phyloP scores from a whole-genome alignment of 2,113 vertebrate genomes.

The Calyptommatus sinebrachiatus region DNA sequence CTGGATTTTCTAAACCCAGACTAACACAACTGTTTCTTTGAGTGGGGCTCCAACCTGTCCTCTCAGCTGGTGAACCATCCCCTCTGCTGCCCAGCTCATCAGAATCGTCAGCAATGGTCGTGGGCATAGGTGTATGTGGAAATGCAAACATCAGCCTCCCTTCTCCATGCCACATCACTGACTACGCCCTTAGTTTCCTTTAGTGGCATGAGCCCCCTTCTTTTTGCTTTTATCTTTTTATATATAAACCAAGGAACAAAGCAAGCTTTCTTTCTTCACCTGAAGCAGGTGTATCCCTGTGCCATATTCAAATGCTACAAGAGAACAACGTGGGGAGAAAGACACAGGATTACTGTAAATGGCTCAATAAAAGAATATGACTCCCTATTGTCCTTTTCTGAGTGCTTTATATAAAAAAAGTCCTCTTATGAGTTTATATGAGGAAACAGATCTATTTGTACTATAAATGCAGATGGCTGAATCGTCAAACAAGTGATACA shows the following conservation, averaged over 20 bases:
- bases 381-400: neutral
- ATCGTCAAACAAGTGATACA: slow-evolving; percentile 10
- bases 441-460: slow-evolving; percentile 11
- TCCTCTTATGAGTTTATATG: neutral
- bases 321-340: neutral
- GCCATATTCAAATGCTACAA: neutral
- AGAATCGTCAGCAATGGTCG: no score
- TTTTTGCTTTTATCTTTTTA: neutral
- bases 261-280: neutral
- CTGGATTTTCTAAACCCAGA: no score
- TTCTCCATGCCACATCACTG: neutral
- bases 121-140: no score
- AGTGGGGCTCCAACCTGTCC: no score
- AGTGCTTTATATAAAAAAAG: neutral
- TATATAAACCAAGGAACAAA: neutral
- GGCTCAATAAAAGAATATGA: neutral
- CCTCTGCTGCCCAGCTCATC: no score
- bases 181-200: no score
- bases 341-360: neutral
- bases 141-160: no score
- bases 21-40: no score
- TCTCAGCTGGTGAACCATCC: no score
- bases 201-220: neutral
- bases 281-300: neutral
- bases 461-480: slow-evolving; percentile 22